Evolutionary conservation across 2,888 invertebrate species (phyloP), one percentile per base, ranked within the genome.

Genomic region (Tineola bisselliella): DNA sequence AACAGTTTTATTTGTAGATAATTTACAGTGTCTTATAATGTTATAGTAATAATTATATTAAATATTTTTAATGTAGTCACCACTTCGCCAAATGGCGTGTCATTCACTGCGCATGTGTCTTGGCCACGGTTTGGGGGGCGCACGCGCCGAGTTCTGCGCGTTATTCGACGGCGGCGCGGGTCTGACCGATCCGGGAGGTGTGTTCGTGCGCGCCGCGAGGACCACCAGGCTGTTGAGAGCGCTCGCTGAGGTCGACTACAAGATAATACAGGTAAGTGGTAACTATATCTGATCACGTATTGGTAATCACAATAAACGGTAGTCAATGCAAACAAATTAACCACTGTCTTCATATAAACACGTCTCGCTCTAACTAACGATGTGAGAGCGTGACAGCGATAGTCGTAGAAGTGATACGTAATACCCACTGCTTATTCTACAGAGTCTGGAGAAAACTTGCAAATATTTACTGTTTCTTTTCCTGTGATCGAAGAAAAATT

Each of bases 191-290:
- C 30, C 60, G 8, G 60, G 25, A 6, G 90, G 91, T 63, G 92
- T 91, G 61, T 88, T 94, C 69, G 90, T 89, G 64, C 87, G 93
- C 65, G 91, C 92, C 62, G 90, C 90, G 17, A 89, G 91, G 60
- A 91, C 91, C 6, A 90, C 93, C 63, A 90, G 88, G 66, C 79
- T 96, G 70, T 86, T 96, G 66, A 90, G 92, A 66, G 90, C 93
- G 62, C 88, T 95, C 66, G 96, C 95, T 31, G 90, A 92, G 69
- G 81, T 96, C 64, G 94, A 97, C 81, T 89, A 96, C 64, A 87
- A 88, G 66, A 92, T 92, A 69, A 91, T 96, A 68, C 97, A 97
- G 92, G 97, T 96, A 69, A 83, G 82, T 75, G 8, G 38, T 38
- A 38, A n/a, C n/a, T n/a, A n/a, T n/a, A n/a, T n/a, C n/a, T n/a